Evolutionary conservation across 2,888 invertebrate genomes (phyloP).

Genomic region (Hypsopygia costalis): DNA sequence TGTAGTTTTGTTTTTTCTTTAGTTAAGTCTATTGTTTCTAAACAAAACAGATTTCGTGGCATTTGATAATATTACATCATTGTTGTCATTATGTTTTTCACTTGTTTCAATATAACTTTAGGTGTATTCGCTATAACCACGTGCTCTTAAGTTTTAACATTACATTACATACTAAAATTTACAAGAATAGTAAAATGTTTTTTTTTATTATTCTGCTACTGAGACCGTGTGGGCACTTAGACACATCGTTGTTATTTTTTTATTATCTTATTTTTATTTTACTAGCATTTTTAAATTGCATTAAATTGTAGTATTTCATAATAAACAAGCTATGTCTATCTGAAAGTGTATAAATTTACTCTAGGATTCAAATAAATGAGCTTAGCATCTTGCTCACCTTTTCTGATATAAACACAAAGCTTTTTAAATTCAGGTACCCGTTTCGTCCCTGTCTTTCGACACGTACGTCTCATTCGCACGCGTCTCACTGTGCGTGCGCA

Average conservation of each 20-base stretch:
- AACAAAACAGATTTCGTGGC: background rate
- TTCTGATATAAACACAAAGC: constrained; percentile 52
- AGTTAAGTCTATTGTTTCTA: background rate
- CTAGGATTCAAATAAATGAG: constrained; percentile 41
- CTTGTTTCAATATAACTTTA: constrained; percentile 18
- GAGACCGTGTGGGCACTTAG: no score
- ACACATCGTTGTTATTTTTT: no score
- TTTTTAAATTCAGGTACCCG: constrained; percentile 64
- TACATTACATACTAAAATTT: no score
- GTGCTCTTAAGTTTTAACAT: no score
- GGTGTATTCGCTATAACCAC: constrained; percentile 7
- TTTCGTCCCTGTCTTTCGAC: constrained; percentile 40
- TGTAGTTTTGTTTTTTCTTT: no score
- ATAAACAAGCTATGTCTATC: background rate
- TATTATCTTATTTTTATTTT: no score
- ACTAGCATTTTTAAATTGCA: no score
- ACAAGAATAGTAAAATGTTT: no score
- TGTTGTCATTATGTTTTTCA: constrained; percentile 15
- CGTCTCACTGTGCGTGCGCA: constrained; percentile 57
- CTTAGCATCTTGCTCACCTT: constrained; percentile 44
- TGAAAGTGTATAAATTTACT: constrained; percentile 14
- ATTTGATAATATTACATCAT: constrained; percentile 13
- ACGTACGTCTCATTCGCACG: constrained; percentile 46
- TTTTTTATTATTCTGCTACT: no score
- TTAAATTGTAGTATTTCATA: no score